Evolutionary conservation across 2,797 vertebrate species (phyloP).

Genomic region (Gorsachius magnificus): DNA sequence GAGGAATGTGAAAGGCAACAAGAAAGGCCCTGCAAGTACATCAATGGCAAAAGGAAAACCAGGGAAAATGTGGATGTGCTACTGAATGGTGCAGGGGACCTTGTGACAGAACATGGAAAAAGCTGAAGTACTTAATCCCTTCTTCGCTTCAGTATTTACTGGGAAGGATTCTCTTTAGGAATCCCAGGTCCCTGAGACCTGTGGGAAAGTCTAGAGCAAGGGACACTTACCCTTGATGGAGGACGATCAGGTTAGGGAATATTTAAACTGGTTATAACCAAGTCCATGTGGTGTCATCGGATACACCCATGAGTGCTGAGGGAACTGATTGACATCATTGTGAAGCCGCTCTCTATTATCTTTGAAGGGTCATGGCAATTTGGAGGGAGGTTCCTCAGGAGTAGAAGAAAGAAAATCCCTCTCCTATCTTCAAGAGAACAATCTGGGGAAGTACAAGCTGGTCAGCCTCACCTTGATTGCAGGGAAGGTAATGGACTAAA

Average conservation of each 20-base stretch:
- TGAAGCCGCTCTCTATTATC: no score
- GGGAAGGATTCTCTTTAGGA: neutral
- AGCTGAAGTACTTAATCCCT: neutral
- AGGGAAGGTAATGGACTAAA: no score
- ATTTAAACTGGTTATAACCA: neutral
- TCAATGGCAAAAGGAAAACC: neutral
- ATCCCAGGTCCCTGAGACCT: neutral
- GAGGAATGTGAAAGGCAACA: neutral
- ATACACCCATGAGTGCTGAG: neutral
- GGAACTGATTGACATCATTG: neutral
- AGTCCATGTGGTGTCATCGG: rapidly evolving
- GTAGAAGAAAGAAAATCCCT: no score
- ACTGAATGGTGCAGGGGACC: neutral
- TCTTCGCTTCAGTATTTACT: neutral
- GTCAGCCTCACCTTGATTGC: no score
- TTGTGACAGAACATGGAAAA: neutral
- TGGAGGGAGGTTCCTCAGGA: no score
- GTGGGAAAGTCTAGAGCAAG: neutral
- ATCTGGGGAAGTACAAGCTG: no score
- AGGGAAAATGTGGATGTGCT: neutral
- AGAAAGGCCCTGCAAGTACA: neutral
- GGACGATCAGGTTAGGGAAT: neutral
- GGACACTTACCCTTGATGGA: neutral
- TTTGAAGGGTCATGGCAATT: no score
- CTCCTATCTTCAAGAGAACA: no score